Percentiles rank a stretch among this genome's conserved stretches.
These are phyloP conservation scores for Columba janthina DNA, from an alignment of 2,113 vertebrate species.

Conservation along the genomic window DNA sequence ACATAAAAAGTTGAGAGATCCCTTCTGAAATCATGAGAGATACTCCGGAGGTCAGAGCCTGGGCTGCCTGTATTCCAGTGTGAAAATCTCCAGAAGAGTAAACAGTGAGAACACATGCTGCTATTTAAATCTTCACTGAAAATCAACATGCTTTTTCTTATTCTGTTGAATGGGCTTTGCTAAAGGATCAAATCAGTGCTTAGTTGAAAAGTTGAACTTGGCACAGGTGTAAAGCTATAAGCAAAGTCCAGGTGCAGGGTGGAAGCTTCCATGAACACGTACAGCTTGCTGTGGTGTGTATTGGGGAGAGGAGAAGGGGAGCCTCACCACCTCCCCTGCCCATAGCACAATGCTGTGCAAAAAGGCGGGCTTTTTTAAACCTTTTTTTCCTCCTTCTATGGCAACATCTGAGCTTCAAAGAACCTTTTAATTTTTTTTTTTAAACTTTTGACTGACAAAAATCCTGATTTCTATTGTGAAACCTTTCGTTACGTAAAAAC, in stretches of 20 bases:
- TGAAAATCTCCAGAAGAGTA: background rate
- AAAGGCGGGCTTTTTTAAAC: background rate
- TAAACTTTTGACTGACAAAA: background rate
- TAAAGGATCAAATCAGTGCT: background rate
- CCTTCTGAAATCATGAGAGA: background rate
- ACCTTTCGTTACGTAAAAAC: background rate
- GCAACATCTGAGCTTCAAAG: background rate
- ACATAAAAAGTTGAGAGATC: background rate
- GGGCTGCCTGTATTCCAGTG: background rate
- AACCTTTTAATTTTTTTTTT: background rate
- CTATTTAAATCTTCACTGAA: background rate
- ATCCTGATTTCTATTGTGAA: background rate
- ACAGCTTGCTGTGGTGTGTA: background rate
- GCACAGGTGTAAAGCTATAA: background rate
- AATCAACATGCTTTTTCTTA: background rate
- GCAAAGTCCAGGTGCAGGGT: background rate
- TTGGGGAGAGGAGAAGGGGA: background rate
- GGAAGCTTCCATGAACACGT: rapidly evolving
- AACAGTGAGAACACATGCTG: background rate
- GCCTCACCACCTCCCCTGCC: background rate
- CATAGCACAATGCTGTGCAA: background rate
- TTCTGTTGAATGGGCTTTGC: background rate
- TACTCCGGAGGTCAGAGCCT: background rate
- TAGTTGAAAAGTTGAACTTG: background rate
- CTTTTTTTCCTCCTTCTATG: rapidly evolving